Base-by-base conservation (phyloP, 2,888 invertebrate genomes). In the Neria commutata region DNA sequence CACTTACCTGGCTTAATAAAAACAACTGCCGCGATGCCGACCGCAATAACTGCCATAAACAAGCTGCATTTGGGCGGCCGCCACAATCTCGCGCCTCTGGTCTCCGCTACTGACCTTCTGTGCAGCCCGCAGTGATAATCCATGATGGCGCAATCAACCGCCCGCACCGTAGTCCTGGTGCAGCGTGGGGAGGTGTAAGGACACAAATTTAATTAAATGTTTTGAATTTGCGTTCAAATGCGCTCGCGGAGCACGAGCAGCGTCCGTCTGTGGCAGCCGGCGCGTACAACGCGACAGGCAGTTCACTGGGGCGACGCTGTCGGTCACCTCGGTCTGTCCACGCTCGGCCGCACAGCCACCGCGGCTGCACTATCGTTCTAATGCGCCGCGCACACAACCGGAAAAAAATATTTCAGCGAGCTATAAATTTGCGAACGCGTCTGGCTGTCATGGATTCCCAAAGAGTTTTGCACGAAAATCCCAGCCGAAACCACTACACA, bases 101-200 rank as follows among this genome's bases (percentile, higher is more conserved):
- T 48, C n/a, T n/a, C n/a, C n/a, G n/a, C n/a, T n/a, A n/a, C n/a
- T n/a, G 46, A 24, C 56, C 53, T 56, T 11, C 33, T 49, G 21
- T 29, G 33, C 37, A 46, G 58, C 51, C 54, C 45, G 53, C 54
- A 53, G 40, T 56, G 60, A 64, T 67, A 59, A 56, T 67, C 66
- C 72, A 76, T 72, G 64, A 53, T 63, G 58, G 45, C 63, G 60
- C 42, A 64, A 57, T 60, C 60, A 60, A 64, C 65, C 55, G 59
- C 65, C 65, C 63, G 60, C 60, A 54, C 60, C 58, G 64, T 51
- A 61, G 64, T 45, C 46, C 60, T 62, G 51, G 25, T 33, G 23
- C 50, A 17, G 33, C 50, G 46, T 29, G 6, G 17, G 24, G 34
- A 46, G 48, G 61, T n/a, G n/a, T n/a, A n/a, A n/a, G n/a, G 57